Evolutionary conservation across 2,888 invertebrate genomes (phyloP), one percentile per base, ranked within the genome.

Genomic region (Macropis europaea): DNA sequence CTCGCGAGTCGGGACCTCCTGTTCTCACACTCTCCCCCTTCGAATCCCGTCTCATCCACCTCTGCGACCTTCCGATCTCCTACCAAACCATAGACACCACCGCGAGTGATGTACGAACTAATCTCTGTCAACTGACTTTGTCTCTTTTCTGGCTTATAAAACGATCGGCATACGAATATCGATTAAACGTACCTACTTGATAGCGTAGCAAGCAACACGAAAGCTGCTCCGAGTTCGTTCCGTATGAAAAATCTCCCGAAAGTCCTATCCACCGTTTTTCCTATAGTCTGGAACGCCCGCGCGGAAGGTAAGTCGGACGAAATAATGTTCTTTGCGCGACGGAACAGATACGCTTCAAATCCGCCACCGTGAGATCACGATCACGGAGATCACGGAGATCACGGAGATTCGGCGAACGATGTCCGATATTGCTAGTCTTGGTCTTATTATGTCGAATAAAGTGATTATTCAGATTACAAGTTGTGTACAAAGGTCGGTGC

Each of bases 131-230:
- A 70, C 45, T 76, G 42, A n/a, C n/a, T 54, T 26, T 57, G 28
- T 56, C 24, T 22, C 54, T n/a, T n/a, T n/a, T 63, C 45, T 61
- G 53, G 24, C 53, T 76, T 76, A 73, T 60, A 76, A 67, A 59
- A n/a, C 56, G 42, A 64, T 43, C 45, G 56, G 38, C 24, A 40
- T 66, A 45, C 13, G 30, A 47, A 30, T 64, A 61, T 64, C 54
- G 42, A 73, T 76, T 76, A 76, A 76, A 76, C 28, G 36, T 60
- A 56, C 15, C 42, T 53, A 70, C 24, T 56, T 9, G 19, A 53
- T 6, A 50, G 38, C 56, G 68, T 61, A 68, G 26, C 43, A 52
- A 61, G 50, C 32, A 47, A 40, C 13, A 40, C 17, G 54, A 54
- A 60, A 54, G 15, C 42, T 13, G 9, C 9, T 59, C n/a, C 4